Evolutionary conservation across 2,797 vertebrate species (phyloP).

Genomic region (Parotocinclus haroldoi): DNA sequence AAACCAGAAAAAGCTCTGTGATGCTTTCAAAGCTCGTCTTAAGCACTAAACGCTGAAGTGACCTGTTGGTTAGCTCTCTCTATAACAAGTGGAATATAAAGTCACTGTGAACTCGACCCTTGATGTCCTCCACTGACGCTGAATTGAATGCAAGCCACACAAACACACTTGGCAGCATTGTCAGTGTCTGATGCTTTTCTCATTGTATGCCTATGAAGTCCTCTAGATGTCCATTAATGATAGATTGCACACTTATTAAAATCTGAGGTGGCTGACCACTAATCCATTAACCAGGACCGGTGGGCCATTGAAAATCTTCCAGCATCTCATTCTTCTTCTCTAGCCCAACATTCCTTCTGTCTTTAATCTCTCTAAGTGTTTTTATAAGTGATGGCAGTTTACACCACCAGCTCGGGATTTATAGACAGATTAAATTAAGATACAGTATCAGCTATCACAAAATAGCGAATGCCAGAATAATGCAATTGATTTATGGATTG

Average conservation of each 20-base stretch:
- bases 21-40: no score
- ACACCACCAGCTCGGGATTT: not conserved
- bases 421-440: conserved; percentile 1
- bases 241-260: conserved; percentile 60
- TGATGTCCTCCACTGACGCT: conserved; percentile 44
- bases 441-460: not conserved
- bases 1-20: no score
- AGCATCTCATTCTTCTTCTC: not conserved
- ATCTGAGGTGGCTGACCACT: conserved; percentile 51
- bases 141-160: conserved; percentile 51
- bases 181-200: conserved; percentile 59
- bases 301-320: conserved; percentile 51
- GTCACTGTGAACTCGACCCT: no score
- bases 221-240: conserved; percentile 63
- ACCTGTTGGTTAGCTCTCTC: no score
- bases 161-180: conserved; percentile 49
- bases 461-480: no score
- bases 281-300: conserved; percentile 54
- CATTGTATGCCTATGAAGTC: conserved; percentile 63
- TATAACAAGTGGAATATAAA: no score
- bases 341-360: conserved; percentile 44
- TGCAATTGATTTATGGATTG: no score
- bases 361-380: conserved; percentile 68
- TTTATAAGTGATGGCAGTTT: conserved; percentile 13
- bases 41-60: no score